Evolutionary conservation across 2,888 invertebrate genomes (phyloP).

Genomic region (Pecten maximus): DNA sequence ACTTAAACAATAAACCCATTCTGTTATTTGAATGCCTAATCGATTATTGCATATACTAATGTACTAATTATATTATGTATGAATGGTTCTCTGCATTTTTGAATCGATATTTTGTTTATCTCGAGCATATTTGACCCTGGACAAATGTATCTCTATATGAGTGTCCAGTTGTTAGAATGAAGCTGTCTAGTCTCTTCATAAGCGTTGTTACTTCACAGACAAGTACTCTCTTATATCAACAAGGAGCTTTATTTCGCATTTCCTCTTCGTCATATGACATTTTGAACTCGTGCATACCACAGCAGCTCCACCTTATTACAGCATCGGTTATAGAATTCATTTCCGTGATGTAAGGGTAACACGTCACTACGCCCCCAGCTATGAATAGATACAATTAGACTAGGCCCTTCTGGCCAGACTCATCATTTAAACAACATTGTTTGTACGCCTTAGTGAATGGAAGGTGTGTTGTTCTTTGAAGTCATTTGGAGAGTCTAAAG

Average conservation of each 20-base stretch:
- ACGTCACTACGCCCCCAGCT: not conserved
- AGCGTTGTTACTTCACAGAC: not conserved
- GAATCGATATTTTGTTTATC: not conserved
- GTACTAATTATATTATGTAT: not conserved
- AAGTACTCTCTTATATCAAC: not conserved
- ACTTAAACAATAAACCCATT: too few species aligned
- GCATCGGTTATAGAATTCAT: not conserved
- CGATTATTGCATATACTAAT: too few species aligned
- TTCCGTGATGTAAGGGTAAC: constrained; percentile 10
- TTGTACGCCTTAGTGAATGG: not conserved
- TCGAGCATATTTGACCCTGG: not conserved
- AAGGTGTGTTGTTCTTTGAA: not conserved
- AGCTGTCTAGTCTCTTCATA: not conserved
- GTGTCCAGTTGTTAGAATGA: not conserved
- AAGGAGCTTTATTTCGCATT: not conserved
- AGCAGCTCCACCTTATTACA: not conserved
- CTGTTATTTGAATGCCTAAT: too few species aligned
- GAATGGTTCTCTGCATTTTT: not conserved
- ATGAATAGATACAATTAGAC: not conserved
- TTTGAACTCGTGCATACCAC: not conserved
- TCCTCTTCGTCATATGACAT: not conserved
- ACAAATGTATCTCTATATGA: not conserved
- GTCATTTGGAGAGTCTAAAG: not conserved
- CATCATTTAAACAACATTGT: not conserved
- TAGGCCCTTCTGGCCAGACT: not conserved